A percentile compares a stretch with the other conserved stretches of the same genome.
These are phyloP conservation scores for Pasiphila rectangulata DNA, from an alignment of 2,888 invertebrate genomes.

Conservation along the genomic window DNA sequence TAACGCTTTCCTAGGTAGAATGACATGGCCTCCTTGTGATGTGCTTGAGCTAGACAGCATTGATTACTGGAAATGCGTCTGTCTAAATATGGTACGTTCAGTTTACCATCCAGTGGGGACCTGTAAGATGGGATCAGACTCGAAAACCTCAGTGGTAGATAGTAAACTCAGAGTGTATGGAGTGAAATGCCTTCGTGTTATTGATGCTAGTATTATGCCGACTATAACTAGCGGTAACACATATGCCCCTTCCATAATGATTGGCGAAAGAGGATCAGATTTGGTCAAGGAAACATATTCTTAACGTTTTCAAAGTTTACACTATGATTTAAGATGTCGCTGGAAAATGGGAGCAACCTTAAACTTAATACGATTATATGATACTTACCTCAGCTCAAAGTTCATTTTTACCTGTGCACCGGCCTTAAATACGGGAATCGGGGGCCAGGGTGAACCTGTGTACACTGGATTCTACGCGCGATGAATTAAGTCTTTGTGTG, in stretches of 20 bases:
- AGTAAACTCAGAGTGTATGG: slow-evolving; percentile 83
- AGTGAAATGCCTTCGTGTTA: slow-evolving; percentile 83
- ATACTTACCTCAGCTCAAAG: no score
- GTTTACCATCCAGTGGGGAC: slow-evolving; percentile 87
- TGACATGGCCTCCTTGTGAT: slow-evolving; percentile 48
- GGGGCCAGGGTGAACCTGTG: no score
- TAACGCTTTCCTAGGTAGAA: slow-evolving; percentile 43
- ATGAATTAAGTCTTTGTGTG: no score
- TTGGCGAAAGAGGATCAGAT: slow-evolving; percentile 88
- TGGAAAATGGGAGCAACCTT: no score
- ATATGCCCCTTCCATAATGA: slow-evolving; percentile 89
- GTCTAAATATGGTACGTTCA: slow-evolving; percentile 67
- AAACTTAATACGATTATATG: no score
- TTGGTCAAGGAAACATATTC: slow-evolving; percentile 76
- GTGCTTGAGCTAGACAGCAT: slow-evolving; percentile 40
- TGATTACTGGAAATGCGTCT: slow-evolving; percentile 55
- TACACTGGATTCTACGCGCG: no score
- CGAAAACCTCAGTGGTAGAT: slow-evolving; percentile 58
- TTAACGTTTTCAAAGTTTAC: slow-evolving; percentile 5
- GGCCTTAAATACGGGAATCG: no score
- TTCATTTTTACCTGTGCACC: no score
- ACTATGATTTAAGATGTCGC: no score
- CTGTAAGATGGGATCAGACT: slow-evolving; percentile 78
- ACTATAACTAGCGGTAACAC: slow-evolving; percentile 87
- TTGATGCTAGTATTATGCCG: slow-evolving; percentile 91